Evolutionary conservation across 2,797 vertebrate genomes (phyloP).

Genomic region (Coccyzus lansbergi): DNA sequence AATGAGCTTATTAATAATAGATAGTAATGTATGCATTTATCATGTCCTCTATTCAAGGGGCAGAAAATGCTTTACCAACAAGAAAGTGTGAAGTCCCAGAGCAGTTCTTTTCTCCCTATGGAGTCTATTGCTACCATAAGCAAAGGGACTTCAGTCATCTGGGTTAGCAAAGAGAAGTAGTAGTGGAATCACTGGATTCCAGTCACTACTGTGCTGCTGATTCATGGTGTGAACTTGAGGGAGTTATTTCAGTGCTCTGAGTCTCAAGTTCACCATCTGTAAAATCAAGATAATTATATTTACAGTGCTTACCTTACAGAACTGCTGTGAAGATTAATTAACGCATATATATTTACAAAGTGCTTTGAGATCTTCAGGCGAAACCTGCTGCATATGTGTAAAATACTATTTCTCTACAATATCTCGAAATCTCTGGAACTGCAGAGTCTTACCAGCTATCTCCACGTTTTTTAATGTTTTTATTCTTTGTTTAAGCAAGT

Average conservation of each 20-base stretch:
- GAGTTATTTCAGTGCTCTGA: conserved; percentile 52
- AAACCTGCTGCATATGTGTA: conserved; percentile 35
- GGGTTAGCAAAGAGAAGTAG: not conserved
- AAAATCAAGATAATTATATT: conserved; percentile 69
- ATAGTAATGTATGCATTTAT: not conserved
- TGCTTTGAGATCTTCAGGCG: conserved; percentile 53
- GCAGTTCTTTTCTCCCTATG: not conserved
- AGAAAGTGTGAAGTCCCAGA: not conserved
- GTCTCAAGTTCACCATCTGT: conserved; percentile 60
- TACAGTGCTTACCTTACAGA: conserved; percentile 56
- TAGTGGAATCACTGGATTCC: not conserved
- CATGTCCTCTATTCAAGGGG: not conserved
- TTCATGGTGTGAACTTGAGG: conserved; percentile 26
- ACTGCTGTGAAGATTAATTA: conserved; percentile 65
- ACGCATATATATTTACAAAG: conserved; percentile 63
- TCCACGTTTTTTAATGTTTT: not conserved
- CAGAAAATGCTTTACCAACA: not conserved
- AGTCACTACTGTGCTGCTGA: not conserved
- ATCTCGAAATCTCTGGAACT: not conserved
- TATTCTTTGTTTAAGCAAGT: not conserved
- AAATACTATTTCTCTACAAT: conserved; percentile 38
- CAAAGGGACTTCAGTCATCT: not conserved
- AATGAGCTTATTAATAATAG: not conserved
- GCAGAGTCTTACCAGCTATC: not conserved
- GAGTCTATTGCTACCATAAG: not conserved